Evolutionary conservation across 2,113 vertebrate species (phyloP).

Genomic region (Fukomys damarensis): DNA sequence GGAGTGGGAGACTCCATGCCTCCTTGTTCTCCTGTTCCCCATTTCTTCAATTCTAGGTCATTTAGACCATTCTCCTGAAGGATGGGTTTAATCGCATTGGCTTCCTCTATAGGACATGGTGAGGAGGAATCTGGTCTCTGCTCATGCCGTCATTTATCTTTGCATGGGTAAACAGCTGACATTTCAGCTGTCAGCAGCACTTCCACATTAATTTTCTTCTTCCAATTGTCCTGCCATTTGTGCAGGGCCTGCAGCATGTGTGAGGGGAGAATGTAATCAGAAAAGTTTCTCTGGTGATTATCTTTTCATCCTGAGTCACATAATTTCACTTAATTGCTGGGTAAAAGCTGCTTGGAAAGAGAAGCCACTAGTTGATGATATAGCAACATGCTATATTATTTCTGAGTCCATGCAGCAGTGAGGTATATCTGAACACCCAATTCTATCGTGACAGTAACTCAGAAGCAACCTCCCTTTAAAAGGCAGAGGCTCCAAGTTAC

Average conservation of each 20-base stretch:
- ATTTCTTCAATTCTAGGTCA: not conserved
- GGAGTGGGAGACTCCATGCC: not conserved
- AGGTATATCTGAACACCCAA: constrained; percentile 15
- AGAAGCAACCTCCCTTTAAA: not conserved
- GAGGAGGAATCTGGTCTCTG: not conserved
- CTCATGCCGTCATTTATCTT: not conserved
- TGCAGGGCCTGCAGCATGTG: not conserved
- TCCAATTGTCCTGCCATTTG: not conserved
- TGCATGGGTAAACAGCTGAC: not conserved
- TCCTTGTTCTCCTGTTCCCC: not conserved
- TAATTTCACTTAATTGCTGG: constrained; percentile 79
- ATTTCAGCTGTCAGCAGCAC: fast-evolving
- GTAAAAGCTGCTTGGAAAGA: constrained; percentile 69
- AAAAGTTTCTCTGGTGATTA: constrained; percentile 65
- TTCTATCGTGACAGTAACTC: constrained; percentile 40
- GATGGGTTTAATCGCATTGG: too few species aligned
- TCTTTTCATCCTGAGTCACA: constrained; percentile 61
- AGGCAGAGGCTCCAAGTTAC: not conserved
- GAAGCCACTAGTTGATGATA: constrained; percentile 68
- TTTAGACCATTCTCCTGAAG: not conserved
- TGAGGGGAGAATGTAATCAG: not conserved
- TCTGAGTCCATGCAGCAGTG: not conserved
- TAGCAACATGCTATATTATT: constrained; percentile 28
- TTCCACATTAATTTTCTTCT: not conserved
- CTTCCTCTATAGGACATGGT: not conserved